These are phyloP conservation scores for Schizopygopsis malacanthus DNA, from an alignment of 2,797 vertebrate genomes.

Conservation along the genomic window DNA sequence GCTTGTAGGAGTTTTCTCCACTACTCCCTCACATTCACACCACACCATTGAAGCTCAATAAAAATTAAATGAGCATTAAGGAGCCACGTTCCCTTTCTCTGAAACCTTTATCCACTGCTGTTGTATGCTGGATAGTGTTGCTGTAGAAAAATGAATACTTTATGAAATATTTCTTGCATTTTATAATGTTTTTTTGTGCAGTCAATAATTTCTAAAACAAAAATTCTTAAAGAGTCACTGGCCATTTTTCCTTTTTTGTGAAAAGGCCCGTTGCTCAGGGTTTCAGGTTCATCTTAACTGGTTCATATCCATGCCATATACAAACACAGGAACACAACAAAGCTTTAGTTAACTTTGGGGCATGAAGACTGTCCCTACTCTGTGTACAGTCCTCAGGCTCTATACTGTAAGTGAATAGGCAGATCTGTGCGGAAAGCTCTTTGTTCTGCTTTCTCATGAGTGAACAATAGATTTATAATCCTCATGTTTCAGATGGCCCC, in stretches of 20 bases:
- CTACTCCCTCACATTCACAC: neutral
- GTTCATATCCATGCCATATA: neutral
- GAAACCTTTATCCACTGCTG: neutral
- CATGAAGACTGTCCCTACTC: neutral
- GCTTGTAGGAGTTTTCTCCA: neutral
- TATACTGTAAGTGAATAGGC: constrained; percentile 50
- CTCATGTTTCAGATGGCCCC: constrained; percentile 70
- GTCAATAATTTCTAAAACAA: neutral
- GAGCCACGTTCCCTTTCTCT: neutral
- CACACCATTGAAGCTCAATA: neutral
- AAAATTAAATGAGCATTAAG: neutral
- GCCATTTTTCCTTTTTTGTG: neutral
- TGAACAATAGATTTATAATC: constrained; percentile 73
- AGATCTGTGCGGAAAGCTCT: constrained; percentile 63
- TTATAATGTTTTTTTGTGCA: neutral
- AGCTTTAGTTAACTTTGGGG: neutral
- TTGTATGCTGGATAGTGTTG: neutral
- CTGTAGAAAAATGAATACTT: neutral
- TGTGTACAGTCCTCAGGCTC: constrained; percentile 17
- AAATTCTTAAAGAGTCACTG: neutral
- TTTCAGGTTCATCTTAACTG: constrained; percentile 3
- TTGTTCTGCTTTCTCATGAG: constrained; percentile 72
- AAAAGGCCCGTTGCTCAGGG: neutral
- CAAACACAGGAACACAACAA: neutral
- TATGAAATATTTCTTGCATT: constrained; percentile 2